Conservation (phyloP, 2,113 vertebrate genomes). For the Furnarius figulus region DNA sequence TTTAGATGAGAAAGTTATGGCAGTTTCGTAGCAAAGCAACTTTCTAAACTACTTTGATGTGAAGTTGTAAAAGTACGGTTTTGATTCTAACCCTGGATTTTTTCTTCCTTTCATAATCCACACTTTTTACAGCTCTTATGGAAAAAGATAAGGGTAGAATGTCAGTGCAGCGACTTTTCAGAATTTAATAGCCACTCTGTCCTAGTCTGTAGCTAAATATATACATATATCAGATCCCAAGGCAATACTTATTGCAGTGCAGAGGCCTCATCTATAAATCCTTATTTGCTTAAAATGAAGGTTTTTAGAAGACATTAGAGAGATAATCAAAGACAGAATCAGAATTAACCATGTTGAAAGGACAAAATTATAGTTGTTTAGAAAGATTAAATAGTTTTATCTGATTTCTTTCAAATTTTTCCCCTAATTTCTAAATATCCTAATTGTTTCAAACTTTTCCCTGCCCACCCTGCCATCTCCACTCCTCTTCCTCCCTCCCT, state of each 20-base stretch:
- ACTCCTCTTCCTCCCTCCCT: not conserved
- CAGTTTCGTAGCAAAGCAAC: slow-evolving; percentile 6
- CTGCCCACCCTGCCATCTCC: too few relatives aligned
- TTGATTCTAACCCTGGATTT: not conserved
- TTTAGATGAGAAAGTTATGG: not conserved
- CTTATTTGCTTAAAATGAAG: not conserved
- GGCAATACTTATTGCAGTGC: not conserved
- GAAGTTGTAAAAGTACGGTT: not conserved
- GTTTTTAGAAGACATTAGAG: not conserved
- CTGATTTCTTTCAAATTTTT: not conserved
- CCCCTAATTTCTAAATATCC: not conserved
- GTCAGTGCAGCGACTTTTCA: not conserved
- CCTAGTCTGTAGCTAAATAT: not conserved
- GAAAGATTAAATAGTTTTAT: not conserved
- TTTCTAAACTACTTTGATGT: not conserved
- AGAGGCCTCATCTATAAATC: not conserved
- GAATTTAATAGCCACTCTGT: not conserved
- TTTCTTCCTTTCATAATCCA: not conserved
- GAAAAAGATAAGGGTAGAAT: not conserved
- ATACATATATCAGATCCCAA: not conserved
- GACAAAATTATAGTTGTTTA: not conserved
- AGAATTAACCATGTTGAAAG: not conserved
- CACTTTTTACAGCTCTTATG: not conserved
- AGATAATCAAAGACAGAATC: not conserved
- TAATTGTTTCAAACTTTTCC: not conserved